phyloP scores from a whole-genome alignment of 2,113 vertebrate species.

The Cyanoderma ruficeps region DNA sequence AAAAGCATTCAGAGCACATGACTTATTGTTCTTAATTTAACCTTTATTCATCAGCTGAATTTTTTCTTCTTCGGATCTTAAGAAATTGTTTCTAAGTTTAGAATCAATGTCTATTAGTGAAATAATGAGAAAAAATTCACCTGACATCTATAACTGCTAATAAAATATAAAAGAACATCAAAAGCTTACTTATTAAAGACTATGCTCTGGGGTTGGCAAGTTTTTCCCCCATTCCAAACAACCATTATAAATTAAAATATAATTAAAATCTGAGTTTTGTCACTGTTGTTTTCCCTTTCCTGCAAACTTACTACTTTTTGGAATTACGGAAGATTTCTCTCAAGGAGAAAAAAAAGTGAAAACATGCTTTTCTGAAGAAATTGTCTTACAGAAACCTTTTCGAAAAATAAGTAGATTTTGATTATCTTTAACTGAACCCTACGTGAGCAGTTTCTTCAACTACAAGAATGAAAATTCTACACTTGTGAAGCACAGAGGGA shows the following conservation, averaged over 20 bases:
- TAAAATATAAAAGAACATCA: slow-evolving; percentile 21
- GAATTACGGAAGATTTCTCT: background rate
- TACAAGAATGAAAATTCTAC: background rate
- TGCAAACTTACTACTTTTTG: background rate
- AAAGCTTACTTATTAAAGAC: background rate
- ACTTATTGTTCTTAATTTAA: slow-evolving; percentile 23
- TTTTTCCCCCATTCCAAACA: background rate
- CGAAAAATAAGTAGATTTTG: background rate
- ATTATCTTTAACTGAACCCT: background rate
- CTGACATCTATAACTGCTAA: slow-evolving; percentile 24
- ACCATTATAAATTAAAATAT: background rate
- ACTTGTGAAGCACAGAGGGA: background rate
- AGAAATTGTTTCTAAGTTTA: slow-evolving; percentile 23
- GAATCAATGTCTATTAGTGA: background rate
- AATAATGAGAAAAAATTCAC: slow-evolving; percentile 24
- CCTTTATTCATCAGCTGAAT: background rate
- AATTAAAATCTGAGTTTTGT: background rate
- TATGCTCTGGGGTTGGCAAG: background rate
- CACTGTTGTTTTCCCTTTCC: background rate
- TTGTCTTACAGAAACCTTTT: background rate
- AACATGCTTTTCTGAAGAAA: background rate
- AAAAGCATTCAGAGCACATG: background rate
- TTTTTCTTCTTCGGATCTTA: background rate
- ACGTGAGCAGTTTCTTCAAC: background rate
- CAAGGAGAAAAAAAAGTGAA: background rate